Evolutionary conservation across 1,140 invertebrate genomes (phyloP).

Genomic region (Glossosoma conforme): DNA sequence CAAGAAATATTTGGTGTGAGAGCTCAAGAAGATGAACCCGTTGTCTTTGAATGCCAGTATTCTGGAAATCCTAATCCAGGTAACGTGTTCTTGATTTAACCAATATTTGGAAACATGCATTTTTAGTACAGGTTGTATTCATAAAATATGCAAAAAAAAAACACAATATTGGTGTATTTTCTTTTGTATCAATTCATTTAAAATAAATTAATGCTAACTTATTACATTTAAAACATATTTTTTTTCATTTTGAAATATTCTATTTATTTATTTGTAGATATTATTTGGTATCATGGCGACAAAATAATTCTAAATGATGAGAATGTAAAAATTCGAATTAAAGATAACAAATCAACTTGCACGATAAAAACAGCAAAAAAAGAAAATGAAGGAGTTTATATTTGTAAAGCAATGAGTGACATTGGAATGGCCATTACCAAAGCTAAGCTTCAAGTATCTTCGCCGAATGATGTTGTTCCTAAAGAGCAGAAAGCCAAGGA

Average conservation of each 20-base stretch:
- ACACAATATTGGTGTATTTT: no score
- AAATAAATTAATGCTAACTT: not conserved
- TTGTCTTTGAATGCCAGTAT: conserved; percentile 71
- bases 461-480: conserved; percentile 22
- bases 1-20: conserved; percentile 72
- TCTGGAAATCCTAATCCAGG: conserved; percentile 81
- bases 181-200: not conserved
- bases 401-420: conserved; percentile 79
- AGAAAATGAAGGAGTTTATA: conserved; percentile 76
- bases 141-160: no score
- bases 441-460: conserved; percentile 66
- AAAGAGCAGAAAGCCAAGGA: conserved; percentile 38
- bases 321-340: conserved; percentile 64
- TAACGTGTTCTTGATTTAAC: conserved; percentile 44
- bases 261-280: conserved; percentile 51
- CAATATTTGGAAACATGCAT: no score
- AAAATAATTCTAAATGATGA: conserved; percentile 69
- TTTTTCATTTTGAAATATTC: conserved; percentile 1
- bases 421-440: conserved; percentile 75
- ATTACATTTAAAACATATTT: conserved; percentile 1
- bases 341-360: conserved; percentile 68
- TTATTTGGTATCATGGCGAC: conserved; percentile 87
- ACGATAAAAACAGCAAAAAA: conserved; percentile 63
- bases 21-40: conserved; percentile 67
- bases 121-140: no score